Percentiles rank a stretch among this genome's conserved stretches.
These are phyloP conservation scores for Ceryle rudis DNA, from an alignment of 2,797 vertebrate genomes.

Conservation along the genomic window DNA sequence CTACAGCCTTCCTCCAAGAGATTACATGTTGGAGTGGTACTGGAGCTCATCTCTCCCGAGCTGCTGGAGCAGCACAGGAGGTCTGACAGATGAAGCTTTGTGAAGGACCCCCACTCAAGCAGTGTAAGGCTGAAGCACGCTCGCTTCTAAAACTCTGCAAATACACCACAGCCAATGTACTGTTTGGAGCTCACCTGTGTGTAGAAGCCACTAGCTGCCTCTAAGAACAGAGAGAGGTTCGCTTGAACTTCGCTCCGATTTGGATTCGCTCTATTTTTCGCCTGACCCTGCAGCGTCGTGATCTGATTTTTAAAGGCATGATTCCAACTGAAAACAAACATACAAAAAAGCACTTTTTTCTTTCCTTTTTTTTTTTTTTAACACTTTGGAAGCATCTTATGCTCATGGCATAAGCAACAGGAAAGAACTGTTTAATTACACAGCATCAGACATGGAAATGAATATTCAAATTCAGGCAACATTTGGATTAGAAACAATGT, in stretches of 20 bases:
- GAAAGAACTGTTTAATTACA: slow-evolving; percentile 59
- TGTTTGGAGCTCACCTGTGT: slow-evolving; percentile 87
- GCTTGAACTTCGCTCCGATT: slow-evolving; percentile 99
- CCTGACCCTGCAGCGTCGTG: slow-evolving; percentile 98
- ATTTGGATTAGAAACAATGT: neutral
- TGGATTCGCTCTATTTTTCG: slow-evolving; percentile 98
- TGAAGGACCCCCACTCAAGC: neutral
- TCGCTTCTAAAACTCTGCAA: neutral
- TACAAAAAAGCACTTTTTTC: too few species aligned
- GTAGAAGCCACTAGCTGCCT: slow-evolving; percentile 99
- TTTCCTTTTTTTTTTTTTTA: slow-evolving; percentile 14
- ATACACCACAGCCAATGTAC: neutral
- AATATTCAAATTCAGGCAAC: slow-evolving; percentile 22
- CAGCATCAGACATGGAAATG: slow-evolving; percentile 11
- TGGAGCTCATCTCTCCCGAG: neutral
- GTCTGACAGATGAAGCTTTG: neutral
- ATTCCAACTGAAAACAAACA: slow-evolving; percentile 85
- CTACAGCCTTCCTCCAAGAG: neutral
- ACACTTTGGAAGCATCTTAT: slow-evolving; percentile 39
- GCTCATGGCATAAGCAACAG: slow-evolving; percentile 47
- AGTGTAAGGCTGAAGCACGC: neutral
- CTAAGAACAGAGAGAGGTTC: slow-evolving; percentile 96
- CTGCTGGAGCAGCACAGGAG: neutral
- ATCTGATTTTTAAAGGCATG: slow-evolving; percentile 99
- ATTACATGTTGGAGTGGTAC: neutral